Evolutionary conservation across 2,888 invertebrate genomes (phyloP).

Genomic region (Xiphydria camelus): DNA sequence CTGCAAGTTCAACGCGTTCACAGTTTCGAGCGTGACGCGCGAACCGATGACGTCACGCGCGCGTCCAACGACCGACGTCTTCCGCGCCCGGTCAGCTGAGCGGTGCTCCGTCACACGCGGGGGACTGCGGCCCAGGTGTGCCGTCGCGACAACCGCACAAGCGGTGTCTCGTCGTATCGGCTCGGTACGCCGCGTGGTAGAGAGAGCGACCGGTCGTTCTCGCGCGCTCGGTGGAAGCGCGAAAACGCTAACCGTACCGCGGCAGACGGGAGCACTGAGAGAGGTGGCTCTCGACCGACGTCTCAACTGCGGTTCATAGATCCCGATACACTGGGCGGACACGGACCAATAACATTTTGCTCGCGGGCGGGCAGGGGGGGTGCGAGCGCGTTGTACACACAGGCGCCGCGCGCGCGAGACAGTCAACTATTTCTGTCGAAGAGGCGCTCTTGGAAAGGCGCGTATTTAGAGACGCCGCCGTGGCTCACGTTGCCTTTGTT

Average conservation of each 20-base stretch:
- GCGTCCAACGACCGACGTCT: too few relatives aligned
- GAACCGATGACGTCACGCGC: background rate
- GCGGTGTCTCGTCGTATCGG: background rate
- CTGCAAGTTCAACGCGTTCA: background rate
- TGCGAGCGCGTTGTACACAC: background rate
- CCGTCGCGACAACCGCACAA: background rate
- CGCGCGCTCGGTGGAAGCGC: too few relatives aligned
- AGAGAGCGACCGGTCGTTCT: background rate
- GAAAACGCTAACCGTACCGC: too few relatives aligned
- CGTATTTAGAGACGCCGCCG: too few relatives aligned
- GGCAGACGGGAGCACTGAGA: too few relatives aligned
- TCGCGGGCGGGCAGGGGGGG: constrained; percentile 1
- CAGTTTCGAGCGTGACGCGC: background rate
- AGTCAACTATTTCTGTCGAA: constrained; percentile 11
- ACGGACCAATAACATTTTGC: background rate
- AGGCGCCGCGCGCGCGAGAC: too few relatives aligned
- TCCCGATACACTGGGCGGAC: background rate
- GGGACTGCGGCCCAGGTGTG: background rate
- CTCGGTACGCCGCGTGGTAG: background rate
- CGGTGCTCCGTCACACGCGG: background rate
- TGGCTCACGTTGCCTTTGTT: too few relatives aligned
- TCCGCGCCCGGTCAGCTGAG: background rate
- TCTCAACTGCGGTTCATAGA: background rate
- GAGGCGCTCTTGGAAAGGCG: constrained; percentile 1
- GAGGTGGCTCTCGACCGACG: constrained; percentile 2